Evolutionary conservation across 2,888 invertebrate species (phyloP).

Genomic region (Heliconius cydno): DNA sequence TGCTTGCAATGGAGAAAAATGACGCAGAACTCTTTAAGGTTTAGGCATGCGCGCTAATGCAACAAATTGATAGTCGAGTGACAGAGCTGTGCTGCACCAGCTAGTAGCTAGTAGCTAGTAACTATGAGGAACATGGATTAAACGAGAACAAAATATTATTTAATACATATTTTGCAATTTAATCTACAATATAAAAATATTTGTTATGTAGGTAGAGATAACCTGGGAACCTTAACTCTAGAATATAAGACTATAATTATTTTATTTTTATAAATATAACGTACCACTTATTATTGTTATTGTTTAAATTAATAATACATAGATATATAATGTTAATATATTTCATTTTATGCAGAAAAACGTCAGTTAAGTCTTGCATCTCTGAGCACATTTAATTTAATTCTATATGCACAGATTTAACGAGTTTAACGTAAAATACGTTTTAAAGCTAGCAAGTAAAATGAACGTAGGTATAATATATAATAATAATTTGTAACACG

Average conservation of each 20-base stretch:
- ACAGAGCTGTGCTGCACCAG: not conserved
- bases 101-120: no score
- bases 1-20: constrained; percentile 8
- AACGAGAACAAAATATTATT: not conserved
- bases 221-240: no score
- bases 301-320: no score
- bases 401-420: constrained; percentile 29
- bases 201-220: no score
- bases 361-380: constrained; percentile 13
- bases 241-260: no score
- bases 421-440: constrained; percentile 22
- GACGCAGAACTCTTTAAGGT: constrained; percentile 18
- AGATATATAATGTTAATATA: not conserved
- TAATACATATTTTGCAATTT: not conserved
- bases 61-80: constrained; percentile 18
- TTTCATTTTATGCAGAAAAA: constrained; percentile 12
- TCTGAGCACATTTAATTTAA: constrained; percentile 23
- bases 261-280: no score
- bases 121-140: constrained; percentile 1
- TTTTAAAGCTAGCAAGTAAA: constrained; percentile 19
- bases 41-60: constrained; percentile 19
- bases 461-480: not conserved
- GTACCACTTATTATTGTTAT: no score
- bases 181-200: no score
- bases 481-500: constrained; percentile 19